Conservation (phyloP, 1,140 invertebrate genomes). For the Bicyclus anynana region DNA sequence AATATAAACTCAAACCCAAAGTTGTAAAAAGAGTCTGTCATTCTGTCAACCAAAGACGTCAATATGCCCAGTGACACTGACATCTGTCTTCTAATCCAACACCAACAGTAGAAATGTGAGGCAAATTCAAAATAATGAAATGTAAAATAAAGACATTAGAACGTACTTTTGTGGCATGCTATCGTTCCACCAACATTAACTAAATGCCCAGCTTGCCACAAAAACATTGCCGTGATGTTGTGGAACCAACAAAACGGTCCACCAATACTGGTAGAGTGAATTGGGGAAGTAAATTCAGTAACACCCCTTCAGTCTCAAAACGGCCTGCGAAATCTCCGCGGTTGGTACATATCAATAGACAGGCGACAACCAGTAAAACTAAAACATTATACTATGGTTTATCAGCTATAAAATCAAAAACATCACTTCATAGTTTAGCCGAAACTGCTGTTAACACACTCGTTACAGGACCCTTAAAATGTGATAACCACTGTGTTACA, state of each 20-base stretch:
- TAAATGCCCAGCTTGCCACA: conserved; percentile 43
- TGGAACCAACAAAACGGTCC: conserved; percentile 37
- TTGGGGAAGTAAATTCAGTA: conserved; percentile 17
- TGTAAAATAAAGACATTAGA: too few relatives aligned
- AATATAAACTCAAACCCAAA: too few relatives aligned
- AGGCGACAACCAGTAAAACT: conserved; percentile 32
- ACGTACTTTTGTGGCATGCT: background rate
- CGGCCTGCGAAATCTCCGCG: conserved; percentile 24
- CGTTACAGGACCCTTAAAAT: conserved; percentile 36
- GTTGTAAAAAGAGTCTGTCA: too few relatives aligned
- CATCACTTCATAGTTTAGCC: conserved; percentile 33
- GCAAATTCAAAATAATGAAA: conserved; percentile 24
- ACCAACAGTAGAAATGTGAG: too few relatives aligned
- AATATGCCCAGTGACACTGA: too few relatives aligned
- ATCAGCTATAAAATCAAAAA: conserved; percentile 31
- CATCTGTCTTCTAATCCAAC: too few relatives aligned
- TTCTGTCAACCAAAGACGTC: too few relatives aligned
- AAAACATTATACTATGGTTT: conserved; percentile 18
- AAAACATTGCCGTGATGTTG: conserved; percentile 51
- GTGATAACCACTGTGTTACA: conserved; percentile 46
- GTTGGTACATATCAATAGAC: conserved; percentile 37
- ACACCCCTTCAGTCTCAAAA: conserved; percentile 14
- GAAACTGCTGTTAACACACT: conserved; percentile 43
- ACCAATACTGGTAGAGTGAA: conserved; percentile 14
- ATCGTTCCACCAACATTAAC: background rate